Evolutionary conservation across 2,888 invertebrate genomes (phyloP).

Genomic region (Lypha dubia): DNA sequence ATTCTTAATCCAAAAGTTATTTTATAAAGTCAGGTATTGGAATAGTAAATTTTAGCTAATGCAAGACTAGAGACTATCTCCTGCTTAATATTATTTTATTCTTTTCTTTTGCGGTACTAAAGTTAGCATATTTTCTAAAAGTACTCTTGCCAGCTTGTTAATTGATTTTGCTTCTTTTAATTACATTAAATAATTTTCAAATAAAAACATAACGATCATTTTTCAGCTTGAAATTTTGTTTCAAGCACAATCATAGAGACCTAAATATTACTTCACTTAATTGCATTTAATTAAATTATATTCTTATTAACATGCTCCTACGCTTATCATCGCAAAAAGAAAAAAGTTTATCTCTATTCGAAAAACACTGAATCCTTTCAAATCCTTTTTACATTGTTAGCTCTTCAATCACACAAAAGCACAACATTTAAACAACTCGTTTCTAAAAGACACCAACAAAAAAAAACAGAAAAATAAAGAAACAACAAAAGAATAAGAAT

Average conservation of each 20-base stretch:
- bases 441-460: too few species aligned
- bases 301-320: neutral
- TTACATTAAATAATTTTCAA: neutral
- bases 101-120: too few species aligned
- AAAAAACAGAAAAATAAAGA: neutral
- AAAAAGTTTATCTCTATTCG: neutral
- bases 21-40: too few species aligned
- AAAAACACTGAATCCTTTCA: constrained; percentile 22
- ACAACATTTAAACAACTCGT: constrained; percentile 9
- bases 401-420: constrained; percentile 27
- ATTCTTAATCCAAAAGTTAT: too few species aligned
- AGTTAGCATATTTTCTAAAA: too few species aligned
- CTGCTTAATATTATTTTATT: too few species aligned
- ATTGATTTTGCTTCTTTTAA: neutral
- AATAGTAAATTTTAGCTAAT: too few species aligned
- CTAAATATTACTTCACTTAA: too few species aligned
- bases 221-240: neutral
- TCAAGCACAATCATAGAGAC: neutral
- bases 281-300: constrained; percentile 1
- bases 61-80: too few species aligned
- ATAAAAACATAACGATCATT: neutral
- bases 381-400: neutral
- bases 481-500: constrained; percentile 5
- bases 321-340: neutral
- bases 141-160: neutral